Conservation (phyloP, 2,113 vertebrate species). For the Carollia perspicillata region DNA sequence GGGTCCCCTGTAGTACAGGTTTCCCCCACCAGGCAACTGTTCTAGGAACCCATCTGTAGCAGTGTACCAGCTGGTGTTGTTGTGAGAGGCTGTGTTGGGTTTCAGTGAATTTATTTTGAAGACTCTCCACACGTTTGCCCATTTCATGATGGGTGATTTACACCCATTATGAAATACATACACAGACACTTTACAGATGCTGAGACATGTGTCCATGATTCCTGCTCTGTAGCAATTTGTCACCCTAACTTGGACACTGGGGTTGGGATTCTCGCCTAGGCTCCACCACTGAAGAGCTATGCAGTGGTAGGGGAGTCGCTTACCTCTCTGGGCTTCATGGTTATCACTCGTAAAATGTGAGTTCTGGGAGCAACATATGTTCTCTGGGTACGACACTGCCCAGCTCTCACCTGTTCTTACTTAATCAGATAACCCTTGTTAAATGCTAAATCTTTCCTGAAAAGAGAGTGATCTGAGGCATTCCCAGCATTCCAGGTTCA, state of each 20-base stretch:
- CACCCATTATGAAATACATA: too few species aligned
- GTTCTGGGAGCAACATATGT: neutral
- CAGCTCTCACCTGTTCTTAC: neutral
- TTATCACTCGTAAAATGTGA: neutral
- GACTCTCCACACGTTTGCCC: too few species aligned
- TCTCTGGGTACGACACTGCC: neutral
- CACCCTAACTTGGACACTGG: neutral
- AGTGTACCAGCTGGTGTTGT: too few species aligned
- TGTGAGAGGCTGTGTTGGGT: too few species aligned
- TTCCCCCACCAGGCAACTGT: too few species aligned
- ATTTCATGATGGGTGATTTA: too few species aligned
- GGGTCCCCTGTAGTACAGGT: too few species aligned
- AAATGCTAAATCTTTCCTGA: neutral
- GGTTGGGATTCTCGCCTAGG: neutral
- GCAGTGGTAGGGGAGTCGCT: fast-evolving
- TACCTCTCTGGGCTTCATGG: neutral
- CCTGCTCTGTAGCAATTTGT: neutral
- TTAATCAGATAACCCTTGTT: neutral
- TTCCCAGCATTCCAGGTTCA: neutral
- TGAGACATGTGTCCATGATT: neutral
- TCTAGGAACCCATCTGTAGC: too few species aligned
- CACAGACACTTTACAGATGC: neutral
- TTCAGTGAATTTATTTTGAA: too few species aligned
- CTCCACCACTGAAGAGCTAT: neutral
- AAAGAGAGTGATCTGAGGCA: neutral